phyloP scores from a whole-genome alignment of 2,113 vertebrate genomes.

The Brachypodius melanocephalos region DNA sequence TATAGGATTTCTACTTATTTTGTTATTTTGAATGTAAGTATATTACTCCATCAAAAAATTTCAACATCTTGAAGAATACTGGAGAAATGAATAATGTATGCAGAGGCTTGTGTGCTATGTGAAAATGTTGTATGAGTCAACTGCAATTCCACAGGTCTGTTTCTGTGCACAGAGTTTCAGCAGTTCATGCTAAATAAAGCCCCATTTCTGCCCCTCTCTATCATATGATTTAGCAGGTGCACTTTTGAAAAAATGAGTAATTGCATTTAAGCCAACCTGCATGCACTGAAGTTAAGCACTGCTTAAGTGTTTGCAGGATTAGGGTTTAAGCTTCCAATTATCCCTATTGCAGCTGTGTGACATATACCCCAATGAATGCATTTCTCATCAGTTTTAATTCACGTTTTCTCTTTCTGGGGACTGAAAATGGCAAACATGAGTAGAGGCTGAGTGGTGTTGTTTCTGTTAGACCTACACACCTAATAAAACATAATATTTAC shows the following conservation, averaged over 20 bases:
- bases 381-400: conserved; percentile 42
- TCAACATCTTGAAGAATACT: background rate
- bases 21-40: background rate
- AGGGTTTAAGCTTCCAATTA: conserved; percentile 43
- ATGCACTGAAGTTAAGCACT: conserved; percentile 23
- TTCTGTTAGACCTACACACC: background rate
- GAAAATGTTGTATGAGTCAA: background rate
- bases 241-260: conserved; percentile 29
- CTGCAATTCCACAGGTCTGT: background rate
- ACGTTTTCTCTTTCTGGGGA: background rate
- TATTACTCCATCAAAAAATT: background rate
- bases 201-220: background rate
- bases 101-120: background rate
- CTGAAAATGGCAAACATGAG: conserved; percentile 14
- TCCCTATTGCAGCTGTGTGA: conserved; percentile 24
- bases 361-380: background rate
- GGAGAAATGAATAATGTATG: background rate
- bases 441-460: background rate
- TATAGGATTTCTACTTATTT: background rate
- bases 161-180: background rate
- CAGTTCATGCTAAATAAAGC: background rate
- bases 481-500: conserved; percentile 25
- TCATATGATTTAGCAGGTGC: background rate
- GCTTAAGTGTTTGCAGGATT: conserved; percentile 45
- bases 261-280: conserved; percentile 40